Percentiles rank a stretch among this genome's conserved stretches.
phyloP scores from a whole-genome alignment of 2,113 vertebrate genomes.

The Bathybates hornii region DNA sequence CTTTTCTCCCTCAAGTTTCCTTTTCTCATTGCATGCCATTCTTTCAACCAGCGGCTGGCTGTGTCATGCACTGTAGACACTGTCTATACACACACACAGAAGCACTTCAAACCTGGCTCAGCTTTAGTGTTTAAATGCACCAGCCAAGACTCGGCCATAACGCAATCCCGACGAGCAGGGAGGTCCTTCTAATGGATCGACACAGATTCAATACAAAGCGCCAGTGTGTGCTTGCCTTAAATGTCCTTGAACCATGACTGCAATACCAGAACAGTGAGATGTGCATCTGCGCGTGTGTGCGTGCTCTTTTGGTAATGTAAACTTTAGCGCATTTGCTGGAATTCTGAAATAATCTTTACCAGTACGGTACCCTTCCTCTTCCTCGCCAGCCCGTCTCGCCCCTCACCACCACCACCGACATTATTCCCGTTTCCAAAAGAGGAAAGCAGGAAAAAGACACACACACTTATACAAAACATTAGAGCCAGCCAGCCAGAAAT shows the following conservation, averaged over 20 bases:
- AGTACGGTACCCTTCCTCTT: not conserved
- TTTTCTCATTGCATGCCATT: constrained; percentile 13
- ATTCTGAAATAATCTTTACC: constrained; percentile 25
- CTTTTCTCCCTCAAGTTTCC: not conserved
- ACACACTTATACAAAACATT: constrained; percentile 34
- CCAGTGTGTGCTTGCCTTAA: constrained; percentile 31
- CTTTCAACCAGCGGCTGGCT: constrained; percentile 21
- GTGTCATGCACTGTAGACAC: constrained; percentile 10
- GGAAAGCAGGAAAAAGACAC: constrained; percentile 2
- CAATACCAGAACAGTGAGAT: not conserved
- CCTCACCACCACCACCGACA: not conserved
- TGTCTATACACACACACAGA: not conserved
- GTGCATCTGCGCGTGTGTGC: not conserved
- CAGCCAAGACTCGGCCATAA: constrained; percentile 27
- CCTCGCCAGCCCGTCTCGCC: not conserved
- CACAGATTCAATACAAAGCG: constrained; percentile 27
- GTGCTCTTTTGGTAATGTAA: not conserved
- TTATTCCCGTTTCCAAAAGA: constrained; percentile 37
- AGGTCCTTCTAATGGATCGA: constrained; percentile 54
- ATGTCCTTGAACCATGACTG: constrained; percentile 51
- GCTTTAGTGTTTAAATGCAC: constrained; percentile 41
- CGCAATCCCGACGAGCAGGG: constrained; percentile 40
- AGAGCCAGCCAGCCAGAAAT: constrained; percentile 61
- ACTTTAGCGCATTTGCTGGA: not conserved
- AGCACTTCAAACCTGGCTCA: constrained; percentile 44